Evolutionary conservation across 2,797 vertebrate species (phyloP).

Genomic region (Sebastes hopkinsi): DNA sequence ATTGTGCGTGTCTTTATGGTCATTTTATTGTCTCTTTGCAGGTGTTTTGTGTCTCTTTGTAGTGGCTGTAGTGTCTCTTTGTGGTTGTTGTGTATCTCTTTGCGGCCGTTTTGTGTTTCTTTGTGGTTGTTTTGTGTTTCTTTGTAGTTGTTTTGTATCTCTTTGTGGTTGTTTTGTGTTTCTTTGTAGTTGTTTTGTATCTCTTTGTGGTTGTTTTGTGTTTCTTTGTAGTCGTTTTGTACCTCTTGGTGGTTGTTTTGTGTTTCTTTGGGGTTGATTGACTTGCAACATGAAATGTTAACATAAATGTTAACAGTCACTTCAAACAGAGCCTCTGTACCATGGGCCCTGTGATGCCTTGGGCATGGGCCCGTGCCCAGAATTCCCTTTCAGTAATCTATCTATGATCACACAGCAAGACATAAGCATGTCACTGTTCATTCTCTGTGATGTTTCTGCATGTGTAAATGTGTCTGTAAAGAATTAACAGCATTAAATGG

Average conservation of each 20-base stretch:
- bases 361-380: not conserved
- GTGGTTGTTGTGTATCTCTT: not conserved
- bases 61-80: not conserved
- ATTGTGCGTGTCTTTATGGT: not conserved
- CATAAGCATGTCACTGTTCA: not conserved
- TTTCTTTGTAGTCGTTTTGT: not conserved
- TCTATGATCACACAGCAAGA: not conserved
- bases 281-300: not conserved
- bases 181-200: too few species aligned
- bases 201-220: not conserved
- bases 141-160: too few species aligned
- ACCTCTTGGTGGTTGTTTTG: not conserved
- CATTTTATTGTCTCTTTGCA: not conserved
- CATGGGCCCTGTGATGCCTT: not conserved
- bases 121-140: not conserved
- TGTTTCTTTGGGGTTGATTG: not conserved
- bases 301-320: not conserved
- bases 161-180: too few species aligned
- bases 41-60: not conserved
- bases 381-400: not conserved
- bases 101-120: not conserved
- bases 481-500: conserved; percentile 30
- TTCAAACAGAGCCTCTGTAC: not conserved
- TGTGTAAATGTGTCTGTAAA: conserved; percentile 23
- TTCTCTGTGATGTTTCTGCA: conserved; percentile 3